Percentiles rank a stretch among this genome's conserved stretches.
Evolutionary conservation across 1,140 invertebrate species (phyloP).

Genomic region (Drosophila lacertosa): DNA sequence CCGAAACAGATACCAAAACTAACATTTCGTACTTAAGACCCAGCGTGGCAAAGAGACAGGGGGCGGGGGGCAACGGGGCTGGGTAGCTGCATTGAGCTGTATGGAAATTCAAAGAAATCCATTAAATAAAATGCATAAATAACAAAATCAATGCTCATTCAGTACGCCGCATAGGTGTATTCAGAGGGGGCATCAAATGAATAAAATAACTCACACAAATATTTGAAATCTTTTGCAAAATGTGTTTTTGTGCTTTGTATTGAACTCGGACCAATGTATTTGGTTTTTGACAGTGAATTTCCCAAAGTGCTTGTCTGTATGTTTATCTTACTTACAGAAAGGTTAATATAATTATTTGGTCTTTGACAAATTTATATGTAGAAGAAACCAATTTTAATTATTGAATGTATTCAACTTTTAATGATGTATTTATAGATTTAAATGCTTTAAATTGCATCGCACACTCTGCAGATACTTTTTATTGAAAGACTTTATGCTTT

Average conservation of each 20-base stretch:
- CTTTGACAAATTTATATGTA: no score
- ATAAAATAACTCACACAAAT: background rate
- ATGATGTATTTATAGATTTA: no score
- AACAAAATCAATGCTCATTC: constrained; percentile 19
- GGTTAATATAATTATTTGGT: no score
- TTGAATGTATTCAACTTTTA: no score
- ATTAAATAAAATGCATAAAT: constrained; percentile 43
- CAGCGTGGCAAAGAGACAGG: no score
- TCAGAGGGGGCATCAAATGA: background rate
- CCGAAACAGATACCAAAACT: constrained; percentile 5
- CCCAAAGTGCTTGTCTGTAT: no score
- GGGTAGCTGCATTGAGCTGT: constrained; percentile 5
- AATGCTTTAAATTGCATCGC: no score
- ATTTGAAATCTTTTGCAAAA: background rate
- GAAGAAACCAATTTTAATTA: no score
- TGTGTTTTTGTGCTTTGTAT: background rate
- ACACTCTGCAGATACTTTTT: no score
- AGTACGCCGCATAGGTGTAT: constrained; percentile 2
- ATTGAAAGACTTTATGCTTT: no score
- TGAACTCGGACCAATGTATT: background rate
- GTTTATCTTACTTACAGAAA: no score
- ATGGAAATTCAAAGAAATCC: constrained; percentile 40
- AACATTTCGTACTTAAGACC: background rate
- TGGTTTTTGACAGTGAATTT: background rate
- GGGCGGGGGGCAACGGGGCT: background rate